Evolutionary conservation across 2,797 vertebrate genomes (phyloP).

Genomic region (Pteropus rufus): DNA sequence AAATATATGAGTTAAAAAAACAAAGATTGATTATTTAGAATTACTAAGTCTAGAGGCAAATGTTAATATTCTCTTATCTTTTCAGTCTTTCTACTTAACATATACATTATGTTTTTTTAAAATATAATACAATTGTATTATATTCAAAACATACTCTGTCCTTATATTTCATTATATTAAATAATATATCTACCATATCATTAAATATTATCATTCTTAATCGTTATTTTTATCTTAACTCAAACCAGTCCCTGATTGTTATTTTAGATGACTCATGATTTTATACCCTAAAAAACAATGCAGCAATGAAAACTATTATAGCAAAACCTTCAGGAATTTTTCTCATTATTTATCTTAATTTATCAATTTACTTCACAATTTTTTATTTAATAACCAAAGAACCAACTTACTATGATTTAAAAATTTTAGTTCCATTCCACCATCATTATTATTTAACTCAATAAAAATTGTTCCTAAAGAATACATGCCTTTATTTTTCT

Average conservation of each 20-base stretch:
- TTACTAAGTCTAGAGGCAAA: background rate
- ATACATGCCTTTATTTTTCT: conserved; percentile 73
- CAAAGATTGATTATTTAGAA: background rate
- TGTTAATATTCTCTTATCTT: background rate
- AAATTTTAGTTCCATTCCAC: conserved; percentile 73
- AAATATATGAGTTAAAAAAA: background rate
- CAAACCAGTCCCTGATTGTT: background rate
- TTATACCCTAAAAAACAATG: background rate
- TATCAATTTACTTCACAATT: conserved; percentile 74
- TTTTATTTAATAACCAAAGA: conserved; percentile 77
- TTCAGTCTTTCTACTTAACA: background rate
- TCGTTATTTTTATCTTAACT: background rate
- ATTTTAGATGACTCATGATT: background rate
- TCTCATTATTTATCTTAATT: conserved; percentile 55
- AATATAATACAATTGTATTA: background rate
- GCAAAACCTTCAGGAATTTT: background rate
- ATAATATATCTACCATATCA: background rate
- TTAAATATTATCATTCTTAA: background rate
- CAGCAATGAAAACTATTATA: background rate
- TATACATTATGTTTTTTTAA: background rate
- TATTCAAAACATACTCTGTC: background rate
- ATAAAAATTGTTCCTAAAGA: conserved; percentile 18
- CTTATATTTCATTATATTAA: background rate
- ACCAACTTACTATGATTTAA: conserved; percentile 77
- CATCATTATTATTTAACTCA: background rate